Evolutionary conservation across 2,888 invertebrate species (phyloP), one percentile per base, ranked within the genome.

Genomic region (Sarcophaga caerulescens): DNA sequence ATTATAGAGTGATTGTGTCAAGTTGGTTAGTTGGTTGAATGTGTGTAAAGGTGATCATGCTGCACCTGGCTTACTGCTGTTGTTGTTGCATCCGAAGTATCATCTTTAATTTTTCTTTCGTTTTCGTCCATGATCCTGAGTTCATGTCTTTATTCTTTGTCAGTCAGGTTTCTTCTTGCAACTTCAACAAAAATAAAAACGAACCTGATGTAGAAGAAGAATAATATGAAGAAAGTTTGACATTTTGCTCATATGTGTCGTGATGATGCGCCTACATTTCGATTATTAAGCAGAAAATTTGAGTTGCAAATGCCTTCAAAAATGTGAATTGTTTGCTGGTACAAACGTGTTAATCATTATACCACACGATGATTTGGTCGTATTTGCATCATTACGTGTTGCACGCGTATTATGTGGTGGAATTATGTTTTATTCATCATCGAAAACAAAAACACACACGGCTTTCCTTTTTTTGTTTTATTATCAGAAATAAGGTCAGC

Each of bases 281-380:
- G 60, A 82, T 87, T 87, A 77, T 84, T 84, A 76, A 82, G 75
- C 59, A 69, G 71, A 75, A 79, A 77, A 85, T 85, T 87, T 74
- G 80, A 87, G 82, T 85, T 83, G 74, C 85, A 80, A 82, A 83
- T 78, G 44, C 57, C 63, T 23, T 6, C 21, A 47, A 14, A 47
- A 47, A 11, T 47, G 14, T 14, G 47, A 47, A 47, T 47, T 11
- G 47, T 71, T 79, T 79, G 19, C 19, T 14, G 12, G 12, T 17
- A 12, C 68, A 73, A 85, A 78, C 85, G 82, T 87, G 85, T 60
- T 60, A 23, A 77, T 87, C 47, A 76, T 80, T 82, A 68, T 82
- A 70, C 17, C 1, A 60, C 70, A 75, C 70, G 65, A 17, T 35
- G 57, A 23, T n/a, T 57, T 35, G 11, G 19, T 44, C 12, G 52